These are phyloP conservation scores for Aphaenogaster floridana DNA, from an alignment of 1,140 invertebrate species.

Conservation along the genomic window DNA sequence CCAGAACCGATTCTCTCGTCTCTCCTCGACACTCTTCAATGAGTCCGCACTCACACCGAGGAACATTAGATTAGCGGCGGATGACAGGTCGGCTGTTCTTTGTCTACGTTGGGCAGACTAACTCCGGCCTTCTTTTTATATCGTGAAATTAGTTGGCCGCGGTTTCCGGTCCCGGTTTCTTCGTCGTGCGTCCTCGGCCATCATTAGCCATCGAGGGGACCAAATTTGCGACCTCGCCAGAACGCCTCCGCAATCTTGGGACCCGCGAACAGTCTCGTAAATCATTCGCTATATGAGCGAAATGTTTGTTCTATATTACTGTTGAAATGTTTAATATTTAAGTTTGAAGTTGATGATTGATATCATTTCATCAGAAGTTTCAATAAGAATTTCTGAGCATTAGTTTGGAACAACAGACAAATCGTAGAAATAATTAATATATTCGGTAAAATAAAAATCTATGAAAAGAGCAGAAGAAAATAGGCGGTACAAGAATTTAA, in stretches of 20 bases:
- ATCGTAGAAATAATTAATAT: neutral
- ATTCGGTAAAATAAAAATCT: neutral
- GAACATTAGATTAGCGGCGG: conserved; percentile 76
- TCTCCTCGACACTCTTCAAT: conserved; percentile 45
- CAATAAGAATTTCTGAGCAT: neutral
- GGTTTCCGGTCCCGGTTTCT: conserved; percentile 82
- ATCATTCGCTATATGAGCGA: conserved; percentile 17
- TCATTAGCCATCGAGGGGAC: conserved; percentile 75
- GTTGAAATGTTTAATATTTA: neutral
- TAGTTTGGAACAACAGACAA: neutral
- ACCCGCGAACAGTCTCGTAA: conserved; percentile 41
- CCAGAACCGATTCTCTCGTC: conserved; percentile 7
- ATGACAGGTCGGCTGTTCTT: conserved; percentile 81
- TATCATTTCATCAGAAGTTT: neutral
- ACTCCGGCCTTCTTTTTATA: conserved; percentile 82
- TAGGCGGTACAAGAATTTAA: neutral
- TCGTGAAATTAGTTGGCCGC: conserved; percentile 83
- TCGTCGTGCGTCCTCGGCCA: conserved; percentile 64
- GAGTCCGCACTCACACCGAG: conserved; percentile 62
- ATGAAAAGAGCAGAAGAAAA: neutral
- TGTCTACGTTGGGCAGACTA: conserved; percentile 77
- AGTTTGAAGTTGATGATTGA: neutral
- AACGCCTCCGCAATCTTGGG: conserved; percentile 38
- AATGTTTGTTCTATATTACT: conserved; percentile 9
- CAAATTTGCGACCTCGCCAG: conserved; percentile 64